Percentiles rank a stretch among this genome's conserved stretches.
Evolutionary conservation across 2,113 vertebrate genomes (phyloP).

Genomic region (Panthera tigris): DNA sequence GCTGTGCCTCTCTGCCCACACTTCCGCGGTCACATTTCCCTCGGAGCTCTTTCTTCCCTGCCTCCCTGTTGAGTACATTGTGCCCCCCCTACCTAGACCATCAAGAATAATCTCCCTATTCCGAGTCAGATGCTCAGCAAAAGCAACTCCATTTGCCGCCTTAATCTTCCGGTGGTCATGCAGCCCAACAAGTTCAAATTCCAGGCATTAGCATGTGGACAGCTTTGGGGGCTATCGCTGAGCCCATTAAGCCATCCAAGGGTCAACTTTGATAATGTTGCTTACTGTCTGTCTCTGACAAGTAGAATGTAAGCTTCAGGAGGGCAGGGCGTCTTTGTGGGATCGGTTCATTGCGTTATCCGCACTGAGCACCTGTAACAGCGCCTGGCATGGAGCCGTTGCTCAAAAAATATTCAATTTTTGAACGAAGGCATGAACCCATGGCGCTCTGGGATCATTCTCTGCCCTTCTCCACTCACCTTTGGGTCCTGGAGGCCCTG

Average conservation of each 20-base stretch:
- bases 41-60: neutral
- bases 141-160: neutral
- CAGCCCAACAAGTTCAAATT: too few species aligned
- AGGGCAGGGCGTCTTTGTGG: neutral
- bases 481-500: fast-evolving
- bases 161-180: fast-evolving
- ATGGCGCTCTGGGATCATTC: neutral
- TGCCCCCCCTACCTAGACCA: neutral
- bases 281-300: neutral
- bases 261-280: too few species aligned
- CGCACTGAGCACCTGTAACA: neutral
- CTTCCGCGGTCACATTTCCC: neutral
- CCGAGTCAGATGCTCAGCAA: neutral
- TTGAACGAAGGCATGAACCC: neutral
- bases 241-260: fast-evolving
- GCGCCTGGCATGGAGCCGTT: fast-evolving
- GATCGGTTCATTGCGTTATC: too few species aligned
- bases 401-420: neutral
- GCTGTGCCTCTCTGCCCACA: neutral
- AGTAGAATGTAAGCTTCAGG: neutral
- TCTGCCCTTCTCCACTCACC: neutral
- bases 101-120: neutral
- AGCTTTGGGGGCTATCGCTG: neutral
- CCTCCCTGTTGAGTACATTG: too few species aligned
- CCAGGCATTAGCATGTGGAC: too few species aligned